Base-by-base conservation (phyloP, 2,113 vertebrate species). In the Peromyscus leucopus region DNA sequence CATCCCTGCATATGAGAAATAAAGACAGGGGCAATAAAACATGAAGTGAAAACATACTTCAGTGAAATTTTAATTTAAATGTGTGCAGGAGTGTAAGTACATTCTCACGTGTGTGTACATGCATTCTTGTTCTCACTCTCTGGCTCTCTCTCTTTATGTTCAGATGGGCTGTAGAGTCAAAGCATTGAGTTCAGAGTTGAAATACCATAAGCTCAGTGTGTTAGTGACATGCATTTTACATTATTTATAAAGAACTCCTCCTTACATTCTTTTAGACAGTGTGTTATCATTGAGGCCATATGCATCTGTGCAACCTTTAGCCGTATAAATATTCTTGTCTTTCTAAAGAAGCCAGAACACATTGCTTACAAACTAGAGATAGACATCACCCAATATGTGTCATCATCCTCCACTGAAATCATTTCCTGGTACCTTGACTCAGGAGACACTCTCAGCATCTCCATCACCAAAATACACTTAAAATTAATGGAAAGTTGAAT, bases 401-500 rank as follows among this genome's bases (percentile, higher is more conserved):
- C 57, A 5, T 83, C 48, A 33, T 39, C 59, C 21, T 78, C 72
- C 71, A 55, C 9, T 9, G 46, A 82, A 63, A 94, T 69, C 24
- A 61, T 82, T 82, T 33, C 76, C 51, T 42, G 85, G 39, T 3
- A 94, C 63, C 71, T 17, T 69, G 76, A 84, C 24, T 46, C 75
- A 84, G 89, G 91, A 59, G 88, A 72, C 63, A 21, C 19, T 90
- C 79, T 96, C 55, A 48, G 51, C 57, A 86, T 57, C 39, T 82
- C 36, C 65, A 69, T 71, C 65, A 63, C 79, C 69, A 76, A 96
- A 96, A 96, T 17, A 39, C 59, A 93, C 26, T 79, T 92, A 94
- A 96, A 93, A 59, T 93, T 95, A 98, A 94, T 46, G 90, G 78
- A 82, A 97, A 98, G 57, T 69, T 80, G 86, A 19, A 97, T 92